Percentiles rank a stretch among this genome's conserved stretches.
phyloP scores from a whole-genome alignment of 2,113 vertebrate species.

The Albula goreensis region DNA sequence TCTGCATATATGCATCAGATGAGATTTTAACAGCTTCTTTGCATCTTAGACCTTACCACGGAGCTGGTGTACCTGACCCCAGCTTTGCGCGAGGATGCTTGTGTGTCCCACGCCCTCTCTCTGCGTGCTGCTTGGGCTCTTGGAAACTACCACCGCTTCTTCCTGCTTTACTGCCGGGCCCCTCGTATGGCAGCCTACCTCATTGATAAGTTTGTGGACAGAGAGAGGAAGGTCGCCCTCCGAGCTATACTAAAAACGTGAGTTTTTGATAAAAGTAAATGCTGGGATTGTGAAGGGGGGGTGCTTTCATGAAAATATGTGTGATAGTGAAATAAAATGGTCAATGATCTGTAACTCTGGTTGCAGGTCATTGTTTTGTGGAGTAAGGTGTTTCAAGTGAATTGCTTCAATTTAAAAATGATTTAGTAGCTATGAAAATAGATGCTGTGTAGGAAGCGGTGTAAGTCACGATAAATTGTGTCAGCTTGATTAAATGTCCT shows the following conservation, averaged over 20 bases:
- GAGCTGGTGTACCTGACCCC: constrained; percentile 84
- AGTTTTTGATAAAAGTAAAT: constrained; percentile 48
- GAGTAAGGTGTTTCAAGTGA: no score
- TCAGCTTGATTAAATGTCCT: not conserved
- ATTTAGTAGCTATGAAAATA: no score
- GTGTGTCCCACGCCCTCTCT: constrained; percentile 80
- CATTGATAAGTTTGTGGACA: constrained; percentile 90
- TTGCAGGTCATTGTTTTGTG: no score
- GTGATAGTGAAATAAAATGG: no score
- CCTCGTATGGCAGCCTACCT: constrained; percentile 90
- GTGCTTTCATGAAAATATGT: not conserved
- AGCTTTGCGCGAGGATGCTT: constrained; percentile 76
- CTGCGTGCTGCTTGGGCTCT: constrained; percentile 86
- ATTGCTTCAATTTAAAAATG: no score
- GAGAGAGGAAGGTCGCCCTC: constrained; percentile 83
- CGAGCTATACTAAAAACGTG: constrained; percentile 91
- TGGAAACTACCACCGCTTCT: constrained; percentile 86
- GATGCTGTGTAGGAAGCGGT: no score
- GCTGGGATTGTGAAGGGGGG: not conserved
- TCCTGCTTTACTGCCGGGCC: constrained; percentile 78
- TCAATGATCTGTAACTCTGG: no score
- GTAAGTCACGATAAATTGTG: no score
- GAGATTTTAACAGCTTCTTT: not conserved
- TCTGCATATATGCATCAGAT: no score
- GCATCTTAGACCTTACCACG: constrained; percentile 79